Percentiles rank a stretch among this genome's conserved stretches.
These are phyloP conservation scores for Calameuta filiformis DNA, from an alignment of 2,888 invertebrate species.

Conservation along the genomic window DNA sequence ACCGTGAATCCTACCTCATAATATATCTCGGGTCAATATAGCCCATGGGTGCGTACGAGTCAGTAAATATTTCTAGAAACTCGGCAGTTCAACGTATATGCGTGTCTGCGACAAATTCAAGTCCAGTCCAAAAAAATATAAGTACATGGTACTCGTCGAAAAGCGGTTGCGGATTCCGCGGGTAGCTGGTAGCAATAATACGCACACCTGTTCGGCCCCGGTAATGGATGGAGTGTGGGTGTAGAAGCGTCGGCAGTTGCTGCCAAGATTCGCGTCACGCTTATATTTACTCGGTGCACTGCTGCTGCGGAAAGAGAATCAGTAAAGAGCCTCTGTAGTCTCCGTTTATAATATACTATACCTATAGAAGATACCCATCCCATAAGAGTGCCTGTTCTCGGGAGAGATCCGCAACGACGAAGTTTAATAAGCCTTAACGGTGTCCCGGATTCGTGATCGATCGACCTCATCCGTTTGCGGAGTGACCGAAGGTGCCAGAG, in stretches of 20 bases:
- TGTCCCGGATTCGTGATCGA: neutral
- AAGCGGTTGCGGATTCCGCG: slow-evolving; percentile 24
- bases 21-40: neutral
- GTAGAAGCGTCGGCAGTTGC: slow-evolving; percentile 40
- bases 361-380: neutral
- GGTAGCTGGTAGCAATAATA: slow-evolving; percentile 44
- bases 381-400: neutral
- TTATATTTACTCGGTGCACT: slow-evolving; percentile 52
- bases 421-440: neutral
- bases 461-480: neutral
- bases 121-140: neutral
- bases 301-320: neutral
- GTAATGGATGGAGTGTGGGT: slow-evolving; percentile 58
- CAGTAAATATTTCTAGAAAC: neutral
- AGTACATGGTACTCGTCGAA: neutral
- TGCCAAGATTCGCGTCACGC: slow-evolving; percentile 59
- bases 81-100: neutral
- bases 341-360: neutral
- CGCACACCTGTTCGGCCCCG: slow-evolving; percentile 55
- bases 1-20: neutral
- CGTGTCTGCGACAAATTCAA: neutral
- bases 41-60: neutral
- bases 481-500: neutral
- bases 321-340: neutral
- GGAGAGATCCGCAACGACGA: neutral